A percentile compares a stretch with the other conserved stretches of the same genome.
Evolutionary conservation across 2,888 invertebrate species (phyloP).

Genomic region (Pollenia angustigena): DNA sequence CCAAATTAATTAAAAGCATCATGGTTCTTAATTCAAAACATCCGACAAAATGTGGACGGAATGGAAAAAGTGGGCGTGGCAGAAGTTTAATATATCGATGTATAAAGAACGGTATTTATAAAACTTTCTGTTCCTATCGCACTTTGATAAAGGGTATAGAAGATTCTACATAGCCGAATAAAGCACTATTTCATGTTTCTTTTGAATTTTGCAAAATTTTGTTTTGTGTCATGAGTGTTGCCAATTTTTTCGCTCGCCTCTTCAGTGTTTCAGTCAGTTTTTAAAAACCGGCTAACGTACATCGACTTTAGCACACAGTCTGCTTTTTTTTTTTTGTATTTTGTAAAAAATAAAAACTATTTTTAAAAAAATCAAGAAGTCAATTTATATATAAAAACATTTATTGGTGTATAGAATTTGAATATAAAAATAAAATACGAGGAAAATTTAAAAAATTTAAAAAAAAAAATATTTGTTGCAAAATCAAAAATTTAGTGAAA

Average conservation of each 20-base stretch:
- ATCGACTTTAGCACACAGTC: constrained; percentile 51
- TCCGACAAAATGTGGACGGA: too few species aligned
- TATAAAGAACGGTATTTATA: too few species aligned
- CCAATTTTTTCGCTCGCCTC: constrained; percentile 74
- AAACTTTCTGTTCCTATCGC: too few species aligned
- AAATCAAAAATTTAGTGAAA: constrained; percentile 66
- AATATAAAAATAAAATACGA: constrained; percentile 7
- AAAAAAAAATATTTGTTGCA: constrained; percentile 10
- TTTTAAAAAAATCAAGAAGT: constrained; percentile 8
- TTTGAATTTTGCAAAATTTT: not conserved
- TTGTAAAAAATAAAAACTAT: not conserved
- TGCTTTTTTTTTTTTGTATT: constrained; percentile 9
- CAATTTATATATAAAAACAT: constrained; percentile 1
- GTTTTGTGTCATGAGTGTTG: constrained; percentile 69
- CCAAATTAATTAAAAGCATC: too few species aligned
- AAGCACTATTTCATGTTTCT: constrained; percentile 5
- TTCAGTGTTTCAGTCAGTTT: constrained; percentile 73
- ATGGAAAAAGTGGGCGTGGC: too few species aligned
- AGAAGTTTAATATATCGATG: too few species aligned
- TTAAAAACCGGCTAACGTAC: constrained; percentile 73
- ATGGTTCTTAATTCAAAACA: too few species aligned
- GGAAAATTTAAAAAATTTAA: not conserved
- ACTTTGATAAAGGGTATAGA: too few species aligned
- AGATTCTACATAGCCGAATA: not conserved
- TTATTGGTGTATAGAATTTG: constrained; percentile 9